Base-by-base conservation (phyloP, 2,888 invertebrate species). In the Anorthoa munda region DNA sequence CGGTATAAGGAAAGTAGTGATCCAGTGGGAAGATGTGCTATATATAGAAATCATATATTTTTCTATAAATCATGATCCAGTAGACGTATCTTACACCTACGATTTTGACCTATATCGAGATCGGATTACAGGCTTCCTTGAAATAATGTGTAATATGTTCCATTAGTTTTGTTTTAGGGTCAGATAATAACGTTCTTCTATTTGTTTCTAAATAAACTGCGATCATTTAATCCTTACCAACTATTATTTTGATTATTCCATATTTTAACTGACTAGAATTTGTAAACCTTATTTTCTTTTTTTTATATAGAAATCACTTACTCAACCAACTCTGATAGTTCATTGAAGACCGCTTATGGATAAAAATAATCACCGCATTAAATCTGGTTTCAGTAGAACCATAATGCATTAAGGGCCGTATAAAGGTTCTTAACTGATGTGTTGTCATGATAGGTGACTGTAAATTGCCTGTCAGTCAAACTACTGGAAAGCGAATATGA, bases 391-490 rank as follows among this genome's bases (percentile, higher is more conserved):
- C 31, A 21, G 4, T 39, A 9, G 39, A 39, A 23, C 12, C 1
- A 64, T 26, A 3, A 12, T 12, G 18, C n/a, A 63, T 17, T 3
- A 15, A 21, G 21, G 0, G 17, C 23, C 17, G 1, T 31, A n/a
- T n/a, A 48, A 45, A 46, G 4, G 26, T 15, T 56, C 15, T 17
- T 45, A 66, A 66, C 39, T 31, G 15, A 51, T 39, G 60, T 39
- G 55, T n/a, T n/a, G 50, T 56, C 26, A n/a, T 60, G 18, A 65
- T n/a, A 65, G 31, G 64, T 31, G 12, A 4, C 23, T 31, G 75
- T 26, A 50, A 80, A 69, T 79, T 69, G 11, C 61, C 18, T 75
- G 69, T 75, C 80, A 80, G 45, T 80, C 75, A 80, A 65, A 79
- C 75, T 68, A 69, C 51, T 13, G 69, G 39, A 50, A 69, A 58